A percentile compares a stretch with the other conserved stretches of the same genome.
Evolutionary conservation across 2,888 invertebrate species (phyloP).

Genomic region (Sesia bembeciformis): DNA sequence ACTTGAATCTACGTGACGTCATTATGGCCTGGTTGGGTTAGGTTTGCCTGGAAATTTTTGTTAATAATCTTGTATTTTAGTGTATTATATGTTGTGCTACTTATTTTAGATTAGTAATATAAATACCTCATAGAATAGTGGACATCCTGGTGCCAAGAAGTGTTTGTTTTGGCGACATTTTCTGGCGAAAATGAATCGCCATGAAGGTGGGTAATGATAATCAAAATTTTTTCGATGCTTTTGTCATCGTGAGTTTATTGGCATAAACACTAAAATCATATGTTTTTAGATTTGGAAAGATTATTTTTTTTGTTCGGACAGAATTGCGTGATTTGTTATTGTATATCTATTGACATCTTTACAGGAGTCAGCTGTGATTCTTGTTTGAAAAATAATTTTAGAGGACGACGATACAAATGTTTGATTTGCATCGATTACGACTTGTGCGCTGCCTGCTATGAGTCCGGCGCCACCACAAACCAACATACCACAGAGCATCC

Average conservation of each 20-base stretch:
- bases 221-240: slow-evolving; percentile 70
- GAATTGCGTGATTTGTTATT: slow-evolving; percentile 19
- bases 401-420: slow-evolving; percentile 98
- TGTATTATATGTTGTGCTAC: slow-evolving; percentile 75
- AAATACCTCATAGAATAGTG: slow-evolving; percentile 66
- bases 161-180: slow-evolving; percentile 58
- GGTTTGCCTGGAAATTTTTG: slow-evolving; percentile 80
- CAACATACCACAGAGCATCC: slow-evolving; percentile 97
- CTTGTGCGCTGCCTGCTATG: slow-evolving; percentile 96
- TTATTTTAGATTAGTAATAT: slow-evolving; percentile 70
- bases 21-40: slow-evolving; percentile 82
- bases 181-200: slow-evolving; percentile 89
- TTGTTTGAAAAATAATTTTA: slow-evolving; percentile 97
- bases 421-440: slow-evolving; percentile 99
- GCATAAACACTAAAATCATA: slow-evolving; percentile 1
- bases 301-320: not conserved
- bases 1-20: slow-evolving; percentile 65
- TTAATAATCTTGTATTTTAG: slow-evolving; percentile 77
- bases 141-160: slow-evolving; percentile 65
- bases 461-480: slow-evolving; percentile 91
- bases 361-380: slow-evolving; percentile 99
- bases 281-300: not conserved
- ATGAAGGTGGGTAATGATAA: slow-evolving; percentile 89
- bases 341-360: slow-evolving; percentile 55
- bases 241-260: slow-evolving; percentile 60